Evolutionary conservation across 1,140 invertebrate species (phyloP).

Genomic region (Anastatus disparis): DNA sequence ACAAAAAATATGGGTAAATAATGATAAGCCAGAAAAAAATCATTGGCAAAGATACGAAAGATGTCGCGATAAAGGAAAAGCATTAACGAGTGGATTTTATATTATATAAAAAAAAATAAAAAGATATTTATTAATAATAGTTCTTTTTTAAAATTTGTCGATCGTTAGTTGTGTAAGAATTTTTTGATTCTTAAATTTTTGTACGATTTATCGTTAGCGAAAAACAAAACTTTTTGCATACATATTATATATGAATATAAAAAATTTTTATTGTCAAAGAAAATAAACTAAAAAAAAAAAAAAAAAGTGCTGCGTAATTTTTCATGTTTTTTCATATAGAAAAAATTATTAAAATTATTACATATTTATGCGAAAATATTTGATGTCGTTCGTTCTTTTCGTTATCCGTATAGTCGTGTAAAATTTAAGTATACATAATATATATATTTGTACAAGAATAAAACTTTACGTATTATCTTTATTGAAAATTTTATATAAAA

Average conservation of each 20-base stretch:
- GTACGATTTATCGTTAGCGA: constrained; percentile 26
- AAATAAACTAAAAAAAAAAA: too few species aligned
- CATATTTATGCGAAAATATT: constrained; percentile 11
- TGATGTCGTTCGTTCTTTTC: constrained; percentile 24
- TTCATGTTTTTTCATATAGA: constrained; percentile 24
- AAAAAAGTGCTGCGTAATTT: constrained; percentile 14
- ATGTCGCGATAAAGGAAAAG: not conserved
- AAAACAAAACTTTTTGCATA: constrained; percentile 29
- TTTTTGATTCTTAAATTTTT: constrained; percentile 34
- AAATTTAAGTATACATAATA: constrained; percentile 12
- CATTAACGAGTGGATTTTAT: constrained; percentile 10
- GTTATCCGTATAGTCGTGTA: constrained; percentile 3
- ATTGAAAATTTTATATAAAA: not conserved
- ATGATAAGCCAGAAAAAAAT: not conserved
- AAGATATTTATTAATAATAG: not conserved
- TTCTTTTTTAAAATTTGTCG: constrained; percentile 19
- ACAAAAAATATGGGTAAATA: not conserved
- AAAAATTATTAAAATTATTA: constrained; percentile 24
- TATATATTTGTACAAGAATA: constrained; percentile 20
- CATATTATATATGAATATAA: constrained; percentile 7
- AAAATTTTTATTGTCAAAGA: constrained; percentile 17
- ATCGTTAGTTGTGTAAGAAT: constrained; percentile 32
- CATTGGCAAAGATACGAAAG: not conserved
- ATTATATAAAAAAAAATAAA: constrained; percentile 9
- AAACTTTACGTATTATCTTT: constrained; percentile 6